Percentiles rank a stretch among this genome's conserved stretches.
Conservation (phyloP, 2,888 invertebrate species). For the Heliconius sara region DNA sequence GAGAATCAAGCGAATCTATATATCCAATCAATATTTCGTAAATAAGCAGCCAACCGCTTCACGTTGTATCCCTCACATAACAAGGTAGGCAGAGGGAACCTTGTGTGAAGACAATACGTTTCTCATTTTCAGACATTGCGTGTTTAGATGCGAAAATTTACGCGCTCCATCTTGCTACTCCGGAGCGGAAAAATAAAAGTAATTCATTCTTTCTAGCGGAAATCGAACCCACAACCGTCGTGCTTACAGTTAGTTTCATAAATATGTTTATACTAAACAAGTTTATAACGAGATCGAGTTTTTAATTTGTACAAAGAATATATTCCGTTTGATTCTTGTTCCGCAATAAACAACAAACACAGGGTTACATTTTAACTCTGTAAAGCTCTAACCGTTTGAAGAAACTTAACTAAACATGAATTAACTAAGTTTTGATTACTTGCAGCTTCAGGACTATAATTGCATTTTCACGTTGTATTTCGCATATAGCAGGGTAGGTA, state of each 20-base stretch:
- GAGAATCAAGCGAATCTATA: too few relatives aligned
- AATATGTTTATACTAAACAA: neutral
- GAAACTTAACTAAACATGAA: neutral
- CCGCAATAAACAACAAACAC: neutral
- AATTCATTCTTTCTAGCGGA: neutral
- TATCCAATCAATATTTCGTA: too few relatives aligned
- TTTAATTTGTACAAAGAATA: neutral
- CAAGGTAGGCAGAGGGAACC: too few relatives aligned
- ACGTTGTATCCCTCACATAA: too few relatives aligned
- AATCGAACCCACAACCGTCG: constrained; percentile 6
- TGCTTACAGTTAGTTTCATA: neutral
- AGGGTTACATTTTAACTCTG: neutral
- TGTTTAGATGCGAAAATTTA: too few relatives aligned
- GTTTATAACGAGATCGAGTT: neutral
- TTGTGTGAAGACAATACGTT: too few relatives aligned
- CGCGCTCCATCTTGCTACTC: too few relatives aligned
- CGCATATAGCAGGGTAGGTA: too few relatives aligned
- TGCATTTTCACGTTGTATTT: too few relatives aligned
- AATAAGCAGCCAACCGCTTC: too few relatives aligned
- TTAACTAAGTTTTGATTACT: neutral
- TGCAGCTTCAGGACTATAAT: neutral
- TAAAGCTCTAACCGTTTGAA: neutral
- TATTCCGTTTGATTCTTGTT: constrained; percentile 12
- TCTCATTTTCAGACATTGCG: too few relatives aligned
- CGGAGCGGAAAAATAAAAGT: neutral